Conservation (phyloP, 2,888 invertebrate species). For the Tridacna crocea region DNA sequence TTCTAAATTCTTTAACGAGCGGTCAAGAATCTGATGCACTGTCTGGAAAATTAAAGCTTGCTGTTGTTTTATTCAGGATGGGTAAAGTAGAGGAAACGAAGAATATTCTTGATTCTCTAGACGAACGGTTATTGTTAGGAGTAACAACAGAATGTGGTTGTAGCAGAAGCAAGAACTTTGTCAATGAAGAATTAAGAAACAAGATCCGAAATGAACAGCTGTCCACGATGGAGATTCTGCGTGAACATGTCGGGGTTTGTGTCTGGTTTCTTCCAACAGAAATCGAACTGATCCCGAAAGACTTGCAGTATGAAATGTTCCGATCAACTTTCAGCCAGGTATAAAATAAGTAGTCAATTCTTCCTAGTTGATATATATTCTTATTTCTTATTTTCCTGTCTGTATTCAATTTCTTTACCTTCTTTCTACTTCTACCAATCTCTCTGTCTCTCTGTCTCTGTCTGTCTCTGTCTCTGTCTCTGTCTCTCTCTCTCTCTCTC, state of each 20-base stretch:
- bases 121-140: background rate
- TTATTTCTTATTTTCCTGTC: too few relatives aligned
- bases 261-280: conserved; percentile 29
- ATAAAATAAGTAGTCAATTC: background rate
- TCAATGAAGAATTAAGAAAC: conserved; percentile 13
- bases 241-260: conserved; percentile 24
- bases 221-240: conserved; percentile 25
- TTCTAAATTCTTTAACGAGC: background rate
- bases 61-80: conserved; percentile 7
- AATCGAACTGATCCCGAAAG: conserved; percentile 18
- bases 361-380: too few relatives aligned
- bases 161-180: conserved; percentile 18
- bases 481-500: too few relatives aligned
- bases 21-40: conserved; percentile 17
- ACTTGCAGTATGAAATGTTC: conserved; percentile 36
- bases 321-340: conserved; percentile 29
- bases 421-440: too few relatives aligned
- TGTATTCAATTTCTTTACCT: too few relatives aligned
- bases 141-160: conserved; percentile 18
- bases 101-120: conserved; percentile 15
- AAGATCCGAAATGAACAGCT: conserved; percentile 19
- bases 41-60: conserved; percentile 24
- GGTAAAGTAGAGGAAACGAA: background rate
- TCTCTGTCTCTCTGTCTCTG: too few relatives aligned
- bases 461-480: too few relatives aligned